Base-by-base conservation (phyloP, 2,888 invertebrate species). In the Alloplasta piceator region DNA sequence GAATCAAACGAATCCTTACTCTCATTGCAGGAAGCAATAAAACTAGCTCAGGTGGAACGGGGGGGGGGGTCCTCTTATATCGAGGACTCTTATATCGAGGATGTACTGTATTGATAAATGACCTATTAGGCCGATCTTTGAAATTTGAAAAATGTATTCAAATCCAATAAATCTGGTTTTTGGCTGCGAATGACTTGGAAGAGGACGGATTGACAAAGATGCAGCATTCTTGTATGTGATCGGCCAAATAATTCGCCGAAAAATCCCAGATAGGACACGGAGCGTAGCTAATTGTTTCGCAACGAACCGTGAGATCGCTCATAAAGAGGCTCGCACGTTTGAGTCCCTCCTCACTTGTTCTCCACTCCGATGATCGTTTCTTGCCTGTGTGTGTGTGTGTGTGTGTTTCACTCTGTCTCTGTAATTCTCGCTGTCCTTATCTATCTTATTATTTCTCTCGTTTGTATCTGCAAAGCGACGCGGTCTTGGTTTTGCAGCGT, bases 251-350 rank as follows among this genome's bases (percentile, higher is more conserved):
- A 26, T 64, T 26, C 73, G 63, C 48, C 43, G 60, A 79, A 82
- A 84, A 86, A 87, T 86, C 88, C 87, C 85, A 87, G 86, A 88
- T 88, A 83, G 83, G 67, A 84, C 83, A 83, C 84, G 83, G 84
- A 85, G 86, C 87, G 87, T 89, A 80, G 75, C 86, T 81, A 43
- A 80, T 73, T 55, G 74, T 78, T 82, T 77, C 74, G 77, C 60
- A 77, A 83, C 77, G 72, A 52, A 56, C 71, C 68, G 78, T 75
- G 78, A 83, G 83, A 81, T 75, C 48, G 75, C 66, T 66, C 56
- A 58, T 72, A 74, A 78, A 72, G 78, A 80, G 75, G 78, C 66
- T 58, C 58, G 38, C 79, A 79, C 60, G 16, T 43, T 58, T 12
- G 41, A 58, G 50, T 55, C 50, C 3, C 64, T 10, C 10, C n/a